Evolutionary conservation across 2,797 vertebrate species (phyloP), one percentile per base, ranked within the genome.

Genomic region (Tachyglossus aculeatus): DNA sequence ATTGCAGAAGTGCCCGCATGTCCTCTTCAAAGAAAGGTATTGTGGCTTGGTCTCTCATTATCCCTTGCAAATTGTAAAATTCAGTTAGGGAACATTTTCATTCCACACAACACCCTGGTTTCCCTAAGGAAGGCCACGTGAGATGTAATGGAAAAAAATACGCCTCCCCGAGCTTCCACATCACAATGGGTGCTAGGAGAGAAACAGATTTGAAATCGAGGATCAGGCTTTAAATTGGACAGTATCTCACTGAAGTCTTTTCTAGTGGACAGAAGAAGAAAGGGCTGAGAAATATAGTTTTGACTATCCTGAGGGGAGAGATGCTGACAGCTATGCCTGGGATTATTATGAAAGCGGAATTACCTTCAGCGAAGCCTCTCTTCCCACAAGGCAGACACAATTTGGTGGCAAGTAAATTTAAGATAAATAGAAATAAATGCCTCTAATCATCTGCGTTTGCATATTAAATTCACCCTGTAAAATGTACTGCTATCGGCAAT

Each of bases 371-470:
- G 24, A 22, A 59, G 18, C 14, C 37, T 56, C 29, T 43, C 63
- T 76, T 59, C 47, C 62, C 52, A 53, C 3, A 21, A 68, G 55
- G 51, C 37, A 77, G 55, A 71, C 45, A 61, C 66, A 75, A 70
- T 67, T 4, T 40, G 58, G 29, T 5, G 47, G 2, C 14, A 18
- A 51, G 31, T 51, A 43, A 36, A 68, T 50, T 63, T 55, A 25
- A 83, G 64, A 43, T 56, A 36, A 54, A 58, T 29, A 15, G 29
- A 5, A 61, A 66, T 51, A 58, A 67, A 67, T 66, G 39, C 54
- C 74, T 64, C 36, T 61, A 60, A 73, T 9, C n/a, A n/a, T 58
- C 48, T 44, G 4, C 13, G 13, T 22, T 71, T 43, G 6, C 57
- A 64, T 51, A 71, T 3, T 55, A 67, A 77, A 53, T 16, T 39